Evolutionary conservation across 2,797 vertebrate species (phyloP), one percentile per base, ranked within the genome.

Genomic region (Amazonetta brasiliensis): DNA sequence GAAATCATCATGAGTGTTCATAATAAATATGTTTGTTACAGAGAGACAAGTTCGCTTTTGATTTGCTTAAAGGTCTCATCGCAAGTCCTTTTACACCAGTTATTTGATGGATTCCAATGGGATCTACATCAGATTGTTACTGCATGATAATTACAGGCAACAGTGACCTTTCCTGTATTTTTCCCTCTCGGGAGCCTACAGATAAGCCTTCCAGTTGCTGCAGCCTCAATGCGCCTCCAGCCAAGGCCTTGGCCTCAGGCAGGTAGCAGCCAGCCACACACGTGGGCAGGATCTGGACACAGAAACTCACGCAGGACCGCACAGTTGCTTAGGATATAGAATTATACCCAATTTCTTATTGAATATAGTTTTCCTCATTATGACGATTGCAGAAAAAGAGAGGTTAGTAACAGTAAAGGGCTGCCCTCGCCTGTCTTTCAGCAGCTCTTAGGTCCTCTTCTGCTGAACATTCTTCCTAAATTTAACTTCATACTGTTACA

Each of bases 381-480:
- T 18, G 79, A 80, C 79, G 84, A 83, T 21, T 64, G 30, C 80
- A 67, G 58, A 66, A 69, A 69, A 71, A 62, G 17, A 78, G 21
- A 91, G 18, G 58, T 23, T 75, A 37, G 54, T 13, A 64, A 92
- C 59, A 90, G 86, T 11, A 28, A 58, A 88, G 41, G 52, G 62
- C 83, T 90, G 84, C 86, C 59, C 74, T 86, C 16, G 13, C 78
- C 59, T 12, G 15, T 63, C 93, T 93, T 79, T 97, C 95, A 92
- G 73, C 80, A 56, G 86, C 48, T 63, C 26, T 31, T 75, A 81
- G 64, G 54, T 62, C 11, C 31, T 43, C 41, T 58, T 69, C 80
- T 60, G 31, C 46, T 71, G 63, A 55, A 79, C 3, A 9, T 82
- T 92, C 43, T 68, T 46, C 73, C 63, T 84, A 21, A 67, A 86